phyloP scores from a whole-genome alignment of 1,140 invertebrate species.

The silkworm (Bombyx mori) region ASM3026992v2 NC_085118.1:17493501-17494000 shows the following conservation, averaged over 20 bases:
- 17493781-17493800: conserved; percentile 86
- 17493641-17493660: conserved; percentile 79
- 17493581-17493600: too few relatives aligned
- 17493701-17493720: conserved; percentile 82
- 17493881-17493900: too few relatives aligned
- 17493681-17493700: conserved; percentile 89
- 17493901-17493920: neutral
- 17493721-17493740: conserved; percentile 83
- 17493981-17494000: too few relatives aligned
- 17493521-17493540: too few relatives aligned
- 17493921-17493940: neutral
- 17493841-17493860: conserved; percentile 65
- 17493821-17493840: conserved; percentile 79
- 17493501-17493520: too few relatives aligned
- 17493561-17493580: too few relatives aligned
- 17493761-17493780: conserved; percentile 80
- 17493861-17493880: neutral
- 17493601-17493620: too few relatives aligned
- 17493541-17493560: too few relatives aligned
- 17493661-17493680: conserved; percentile 83
- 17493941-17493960: neutral
- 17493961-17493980: neutral
- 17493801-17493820: conserved; percentile 85
- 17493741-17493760: conserved; percentile 83
- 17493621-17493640: conserved; percentile 74